A percentile compares a stretch with the other conserved stretches of the same genome.
phyloP scores from a whole-genome alignment of 2,797 vertebrate species.

The Phoebastria nigripes region DNA sequence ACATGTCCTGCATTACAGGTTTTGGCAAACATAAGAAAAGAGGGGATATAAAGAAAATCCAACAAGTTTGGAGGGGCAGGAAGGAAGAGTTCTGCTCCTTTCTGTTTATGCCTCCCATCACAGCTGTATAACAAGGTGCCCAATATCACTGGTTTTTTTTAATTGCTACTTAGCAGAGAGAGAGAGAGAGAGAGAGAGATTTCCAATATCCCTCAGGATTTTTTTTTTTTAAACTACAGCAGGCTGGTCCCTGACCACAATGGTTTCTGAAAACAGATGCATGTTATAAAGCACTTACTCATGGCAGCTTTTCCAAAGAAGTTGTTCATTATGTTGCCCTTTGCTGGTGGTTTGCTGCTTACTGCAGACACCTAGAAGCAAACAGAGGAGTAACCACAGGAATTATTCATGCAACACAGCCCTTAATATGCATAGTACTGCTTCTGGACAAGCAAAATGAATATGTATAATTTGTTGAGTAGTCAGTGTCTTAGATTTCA shows the following conservation, averaged over 20 bases:
- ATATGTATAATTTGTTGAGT: fast-evolving
- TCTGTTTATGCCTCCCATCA: not conserved
- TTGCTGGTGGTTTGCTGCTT: conserved; percentile 79
- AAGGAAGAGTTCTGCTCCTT: not conserved
- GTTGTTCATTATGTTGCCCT: conserved; percentile 79
- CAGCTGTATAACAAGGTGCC: not conserved
- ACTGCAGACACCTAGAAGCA: conserved; percentile 75
- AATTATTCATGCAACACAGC: not conserved
- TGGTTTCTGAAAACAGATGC: not conserved
- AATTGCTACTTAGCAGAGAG: not conserved
- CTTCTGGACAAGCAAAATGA: not conserved
- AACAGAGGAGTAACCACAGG: conserved; percentile 33
- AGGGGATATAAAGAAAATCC: not conserved
- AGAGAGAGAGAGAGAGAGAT: not conserved
- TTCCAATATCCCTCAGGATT: not conserved
- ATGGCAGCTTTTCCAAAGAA: conserved; percentile 88
- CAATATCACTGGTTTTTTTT: not conserved
- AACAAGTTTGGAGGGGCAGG: not conserved
- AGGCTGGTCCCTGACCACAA: not conserved
- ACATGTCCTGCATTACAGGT: not conserved
- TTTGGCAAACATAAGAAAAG: conserved; percentile 17
- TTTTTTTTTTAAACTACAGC: not conserved
- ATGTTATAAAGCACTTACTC: conserved; percentile 77
- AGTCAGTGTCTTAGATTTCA: not conserved
- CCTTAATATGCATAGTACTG: not conserved